Evolutionary conservation across 2,888 invertebrate species (phyloP).

Genomic region (Podotricha telesiphe): DNA sequence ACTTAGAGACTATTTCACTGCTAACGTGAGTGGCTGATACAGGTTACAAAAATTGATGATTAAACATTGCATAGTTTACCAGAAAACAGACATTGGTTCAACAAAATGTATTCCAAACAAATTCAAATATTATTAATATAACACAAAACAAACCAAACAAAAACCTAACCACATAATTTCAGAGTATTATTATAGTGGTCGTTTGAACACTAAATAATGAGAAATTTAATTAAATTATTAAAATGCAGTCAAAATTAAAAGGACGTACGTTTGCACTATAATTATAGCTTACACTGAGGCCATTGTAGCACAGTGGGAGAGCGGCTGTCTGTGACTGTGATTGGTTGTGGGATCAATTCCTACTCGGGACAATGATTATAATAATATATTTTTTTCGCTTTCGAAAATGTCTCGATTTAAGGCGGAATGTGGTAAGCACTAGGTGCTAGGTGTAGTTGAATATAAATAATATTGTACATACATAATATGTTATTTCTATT

Average conservation of each 20-base stretch:
- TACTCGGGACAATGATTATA: too few species aligned
- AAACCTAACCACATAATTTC: conserved; percentile 23
- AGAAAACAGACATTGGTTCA: background rate
- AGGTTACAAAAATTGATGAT: too few species aligned
- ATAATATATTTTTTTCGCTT: too few species aligned
- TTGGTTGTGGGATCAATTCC: background rate
- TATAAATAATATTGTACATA: too few species aligned
- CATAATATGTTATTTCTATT: too few species aligned
- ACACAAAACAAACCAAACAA: conserved; percentile 13
- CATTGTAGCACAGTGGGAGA: too few species aligned
- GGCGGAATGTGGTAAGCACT: too few species aligned
- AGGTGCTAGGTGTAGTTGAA: too few species aligned
- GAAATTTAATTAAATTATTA: conserved; percentile 31
- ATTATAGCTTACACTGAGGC: background rate
- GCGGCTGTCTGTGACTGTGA: background rate
- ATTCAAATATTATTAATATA: background rate
- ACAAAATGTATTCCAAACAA: background rate
- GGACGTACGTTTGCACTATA: background rate
- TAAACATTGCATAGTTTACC: background rate
- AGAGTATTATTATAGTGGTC: conserved; percentile 15
- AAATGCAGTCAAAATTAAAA: conserved; percentile 9
- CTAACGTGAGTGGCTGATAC: too few species aligned
- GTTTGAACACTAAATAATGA: conserved; percentile 24
- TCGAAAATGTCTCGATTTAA: too few species aligned
- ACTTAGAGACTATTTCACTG: too few species aligned